These are phyloP conservation scores for Phoenicopterus ruber DNA, from an alignment of 2,113 vertebrate species.

Conservation along the genomic window DNA sequence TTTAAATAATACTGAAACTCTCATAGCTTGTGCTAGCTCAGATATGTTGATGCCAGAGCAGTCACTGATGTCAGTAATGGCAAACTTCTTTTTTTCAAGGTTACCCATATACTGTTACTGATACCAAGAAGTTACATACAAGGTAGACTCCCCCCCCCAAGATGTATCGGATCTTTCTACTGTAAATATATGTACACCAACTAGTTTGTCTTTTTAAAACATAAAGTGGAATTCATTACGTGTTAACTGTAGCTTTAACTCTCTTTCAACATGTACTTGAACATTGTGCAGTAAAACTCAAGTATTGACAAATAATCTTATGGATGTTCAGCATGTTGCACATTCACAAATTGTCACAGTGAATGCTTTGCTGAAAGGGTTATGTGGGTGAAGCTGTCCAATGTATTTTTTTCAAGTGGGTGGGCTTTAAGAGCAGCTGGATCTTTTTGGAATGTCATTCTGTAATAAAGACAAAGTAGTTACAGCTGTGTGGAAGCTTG, in stretches of 20 bases:
- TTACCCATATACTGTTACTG: neutral
- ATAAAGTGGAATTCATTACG: neutral
- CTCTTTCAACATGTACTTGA: neutral
- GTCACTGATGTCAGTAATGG: neutral
- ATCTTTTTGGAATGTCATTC: neutral
- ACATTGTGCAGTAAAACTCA: neutral
- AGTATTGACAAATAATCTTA: neutral
- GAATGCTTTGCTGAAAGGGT: neutral
- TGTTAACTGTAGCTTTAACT: neutral
- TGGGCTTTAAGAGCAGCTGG: neutral
- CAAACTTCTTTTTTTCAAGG: neutral
- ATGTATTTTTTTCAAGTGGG: neutral
- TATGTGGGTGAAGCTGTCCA: neutral
- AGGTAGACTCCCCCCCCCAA: neutral
- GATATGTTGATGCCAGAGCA: neutral
- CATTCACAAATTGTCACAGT: neutral
- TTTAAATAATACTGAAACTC: neutral
- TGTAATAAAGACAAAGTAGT: neutral
- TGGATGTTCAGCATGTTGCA: neutral
- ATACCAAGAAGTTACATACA: neutral
- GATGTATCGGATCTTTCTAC: neutral
- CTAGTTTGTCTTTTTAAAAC: neutral
- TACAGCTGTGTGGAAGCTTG: neutral
- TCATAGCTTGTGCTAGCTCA: neutral
- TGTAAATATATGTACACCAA: neutral